These are phyloP conservation scores for Sitta carolinensis DNA, from an alignment of 2,797 vertebrate genomes.

Conservation along the genomic window DNA sequence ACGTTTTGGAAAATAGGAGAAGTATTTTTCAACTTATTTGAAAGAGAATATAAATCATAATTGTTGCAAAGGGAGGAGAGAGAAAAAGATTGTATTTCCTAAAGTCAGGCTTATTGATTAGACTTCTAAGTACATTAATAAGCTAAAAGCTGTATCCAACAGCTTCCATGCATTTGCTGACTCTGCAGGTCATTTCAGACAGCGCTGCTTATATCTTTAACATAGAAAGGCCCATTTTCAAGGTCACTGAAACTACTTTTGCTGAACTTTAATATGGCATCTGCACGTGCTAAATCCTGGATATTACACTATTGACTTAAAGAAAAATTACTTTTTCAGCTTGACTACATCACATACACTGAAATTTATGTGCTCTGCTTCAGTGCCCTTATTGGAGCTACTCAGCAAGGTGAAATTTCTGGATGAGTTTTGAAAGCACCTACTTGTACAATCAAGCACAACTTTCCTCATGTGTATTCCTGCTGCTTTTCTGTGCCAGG, in stretches of 20 bases:
- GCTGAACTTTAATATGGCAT: conserved; percentile 49
- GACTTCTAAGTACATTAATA: conserved; percentile 54
- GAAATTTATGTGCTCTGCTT: conserved; percentile 45
- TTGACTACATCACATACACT: conserved; percentile 37
- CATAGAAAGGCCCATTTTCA: conserved; percentile 42
- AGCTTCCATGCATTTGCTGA: conserved; percentile 51
- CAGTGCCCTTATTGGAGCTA: conserved; percentile 2
- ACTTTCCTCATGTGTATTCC: neutral
- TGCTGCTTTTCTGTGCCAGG: neutral
- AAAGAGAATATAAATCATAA: conserved; percentile 46
- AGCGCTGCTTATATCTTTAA: conserved; percentile 38
- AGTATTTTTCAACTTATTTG: neutral
- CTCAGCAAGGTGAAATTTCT: conserved; percentile 29
- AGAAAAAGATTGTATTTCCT: conserved; percentile 54
- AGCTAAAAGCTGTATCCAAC: conserved; percentile 59
- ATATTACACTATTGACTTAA: conserved; percentile 59
- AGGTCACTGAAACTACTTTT: conserved; percentile 64
- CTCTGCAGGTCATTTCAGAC: conserved; percentile 27
- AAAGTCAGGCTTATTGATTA: conserved; percentile 72
- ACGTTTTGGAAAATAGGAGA: neutral
- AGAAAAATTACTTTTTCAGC: conserved; percentile 61
- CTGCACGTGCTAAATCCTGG: conserved; percentile 44
- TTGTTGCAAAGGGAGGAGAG: neutral
- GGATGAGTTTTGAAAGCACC: neutral
- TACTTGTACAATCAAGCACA: conserved; percentile 9